Evolutionary conservation across 2,113 vertebrate species (phyloP), one percentile per base, ranked within the genome.

Genomic region (Daubentonia madagascariensis): DNA sequence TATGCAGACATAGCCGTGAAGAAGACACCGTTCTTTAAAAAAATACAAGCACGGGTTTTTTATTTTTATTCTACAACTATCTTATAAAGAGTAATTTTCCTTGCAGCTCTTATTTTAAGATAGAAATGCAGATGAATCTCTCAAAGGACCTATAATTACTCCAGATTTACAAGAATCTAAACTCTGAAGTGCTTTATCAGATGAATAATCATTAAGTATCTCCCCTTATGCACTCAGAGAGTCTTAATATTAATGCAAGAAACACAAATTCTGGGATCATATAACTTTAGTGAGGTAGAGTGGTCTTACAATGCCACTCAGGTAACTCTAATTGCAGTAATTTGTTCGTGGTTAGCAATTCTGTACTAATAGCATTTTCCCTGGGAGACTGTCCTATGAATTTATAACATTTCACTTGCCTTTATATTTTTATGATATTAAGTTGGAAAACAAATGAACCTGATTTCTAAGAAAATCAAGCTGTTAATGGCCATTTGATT

Each of bases 391-490:
- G 73, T 85, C 79, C 54, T 89, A 83, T 85, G 73, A 96, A 89
- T 96, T 88, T 89, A 86, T 86, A 95, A 68, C 23, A 96, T 89
- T 93, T 91, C 45, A 93, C 91, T 94, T 96, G 48, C 61, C 7
- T 96, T 96, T 25, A 94, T n/a, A 93, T 85, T 94, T 96, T 88
- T 95, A 59, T 93, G 17, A 94, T 86, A 75, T 85, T 89, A 95
- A 94, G 22, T 84, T 89, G 37, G 28, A 79, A 5, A 13, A 68
- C 95, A 94, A 81, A 48, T 30, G n/a, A 85, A 94, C 25, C 20
- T 54, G n/a, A 83, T 89, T 95, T 96, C 91, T 86, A 93, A 93
- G 73, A 91, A 94, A 96, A 89, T 94, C 61, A 96, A 75, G 57
- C 35, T 96, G 61, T 57, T 96, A 97, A 93, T 86, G 17, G 6